Base-by-base conservation (phyloP, 92 coral and sea anemone species). In the Zoanthus sociatus region DNA sequence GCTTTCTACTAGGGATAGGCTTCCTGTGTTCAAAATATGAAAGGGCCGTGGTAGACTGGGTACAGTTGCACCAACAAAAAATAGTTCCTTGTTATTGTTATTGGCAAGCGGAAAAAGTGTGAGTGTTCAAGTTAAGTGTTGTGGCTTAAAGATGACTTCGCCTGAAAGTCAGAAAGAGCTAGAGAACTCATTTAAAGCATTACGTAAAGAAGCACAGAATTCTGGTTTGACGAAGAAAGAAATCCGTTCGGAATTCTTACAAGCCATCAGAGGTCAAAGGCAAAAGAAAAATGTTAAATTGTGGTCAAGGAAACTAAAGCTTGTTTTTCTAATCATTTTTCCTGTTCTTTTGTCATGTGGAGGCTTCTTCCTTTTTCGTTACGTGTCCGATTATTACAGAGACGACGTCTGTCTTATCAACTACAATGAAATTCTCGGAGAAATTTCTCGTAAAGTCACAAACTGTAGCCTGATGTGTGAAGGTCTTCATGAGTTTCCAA, bases 401-500 rank as follows among this genome's bases (percentile, higher is more conserved):
- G 96, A 91, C 44, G 93, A 91, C 45, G 53, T 71, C 16, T 95
- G 98, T 31, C 92, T 95, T n/a, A 31, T 95, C 14, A 89, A 91
- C 60, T 89, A 87, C 76, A 95, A 95, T 74, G 98, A 95, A 71
- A 84, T 95, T 37, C 82, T 93, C 48, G 89, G 90, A 83, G 98
- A 95, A 83, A 63, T 93, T 14, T 90, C 96, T 9, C 93, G 98
- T 15, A 94, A 91, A 77, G 86, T 90, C 21, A 93, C 94, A 32
- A 90, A 94, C 90, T 94, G 98, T 47, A 75, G 92, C 12, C 91
- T 84, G 42, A 90, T 97, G 97, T 97, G 99, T 84, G 93, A 97
- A 88, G 99, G 98, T 13, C 83, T 95, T 30, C 76, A 74, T 9
- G 94, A 89, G 45, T 92, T 97, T 20, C 98, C 99, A 5, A 88